These are phyloP conservation scores for Apteryx owenii DNA, from an alignment of 2,113 vertebrate species.

Conservation along the genomic window DNA sequence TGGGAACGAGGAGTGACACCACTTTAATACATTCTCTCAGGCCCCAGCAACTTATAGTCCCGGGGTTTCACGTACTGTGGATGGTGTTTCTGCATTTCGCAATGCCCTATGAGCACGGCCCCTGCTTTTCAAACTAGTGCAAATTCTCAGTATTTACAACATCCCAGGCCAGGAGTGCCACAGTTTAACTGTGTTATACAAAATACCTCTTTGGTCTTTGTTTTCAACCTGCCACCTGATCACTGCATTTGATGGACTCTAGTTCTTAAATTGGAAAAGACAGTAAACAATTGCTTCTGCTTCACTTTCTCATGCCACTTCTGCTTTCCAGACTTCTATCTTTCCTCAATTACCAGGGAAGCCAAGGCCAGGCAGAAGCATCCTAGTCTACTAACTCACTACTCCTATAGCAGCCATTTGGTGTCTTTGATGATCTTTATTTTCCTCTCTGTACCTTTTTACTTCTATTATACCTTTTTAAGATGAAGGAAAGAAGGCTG, in stretches of 20 bases:
- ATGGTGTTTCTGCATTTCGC: neutral
- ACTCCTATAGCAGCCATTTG: neutral
- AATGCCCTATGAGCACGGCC: accelerated
- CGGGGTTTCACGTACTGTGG: too few relatives aligned
- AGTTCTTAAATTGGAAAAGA: neutral
- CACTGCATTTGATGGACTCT: neutral
- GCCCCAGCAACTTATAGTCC: neutral
- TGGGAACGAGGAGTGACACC: neutral
- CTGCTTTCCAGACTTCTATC: neutral
- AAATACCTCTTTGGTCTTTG: neutral
- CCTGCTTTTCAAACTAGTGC: neutral
- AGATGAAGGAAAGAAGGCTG: neutral
- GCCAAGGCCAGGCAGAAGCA: accelerated
- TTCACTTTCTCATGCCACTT: neutral
- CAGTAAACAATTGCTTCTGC: neutral
- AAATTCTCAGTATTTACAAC: neutral
- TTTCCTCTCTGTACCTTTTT: neutral
- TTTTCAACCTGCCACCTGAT: neutral
- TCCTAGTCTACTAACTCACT: neutral
- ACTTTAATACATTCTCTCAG: neutral
- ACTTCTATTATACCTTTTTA: neutral
- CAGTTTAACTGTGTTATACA: neutral
- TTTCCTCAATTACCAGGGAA: neutral
- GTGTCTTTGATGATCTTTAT: neutral
- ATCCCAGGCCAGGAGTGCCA: neutral